phyloP scores from a whole-genome alignment of 2,797 vertebrate genomes.

The Eulemur albifrons region DNA sequence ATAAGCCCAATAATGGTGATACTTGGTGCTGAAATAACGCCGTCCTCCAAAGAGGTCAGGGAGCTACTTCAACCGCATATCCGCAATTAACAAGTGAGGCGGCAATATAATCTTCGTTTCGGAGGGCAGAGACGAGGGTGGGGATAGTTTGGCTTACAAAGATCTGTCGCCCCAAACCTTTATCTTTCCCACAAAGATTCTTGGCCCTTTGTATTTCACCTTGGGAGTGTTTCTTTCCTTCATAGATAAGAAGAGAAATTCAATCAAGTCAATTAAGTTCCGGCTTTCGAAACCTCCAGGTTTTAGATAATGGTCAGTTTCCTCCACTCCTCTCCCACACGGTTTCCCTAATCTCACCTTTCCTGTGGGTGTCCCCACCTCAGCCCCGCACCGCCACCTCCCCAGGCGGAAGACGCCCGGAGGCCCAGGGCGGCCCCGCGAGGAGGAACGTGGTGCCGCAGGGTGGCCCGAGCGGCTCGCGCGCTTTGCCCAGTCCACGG shows the following conservation, averaged over 20 bases:
- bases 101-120: not conserved
- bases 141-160: not conserved
- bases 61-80: not conserved
- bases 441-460: not conserved
- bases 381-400: not conserved
- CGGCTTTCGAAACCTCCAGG: slow-evolving; percentile 15
- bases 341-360: not conserved
- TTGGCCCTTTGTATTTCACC: slow-evolving; percentile 48
- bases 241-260: slow-evolving; percentile 60
- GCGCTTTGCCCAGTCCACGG: not conserved
- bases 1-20: not conserved
- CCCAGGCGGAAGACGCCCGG: not conserved
- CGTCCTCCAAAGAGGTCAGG: not conserved
- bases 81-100: not conserved
- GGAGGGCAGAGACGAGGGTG: not conserved
- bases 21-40: not conserved
- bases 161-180: not conserved
- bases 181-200: slow-evolving; percentile 16
- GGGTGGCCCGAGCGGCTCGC: not conserved
- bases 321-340: not conserved
- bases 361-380: not conserved
- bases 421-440: not conserved
- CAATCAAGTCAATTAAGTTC: slow-evolving; percentile 51
- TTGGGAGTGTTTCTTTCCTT: slow-evolving; percentile 50
- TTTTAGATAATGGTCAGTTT: slow-evolving; percentile 40